Base-by-base conservation (phyloP, 2,113 vertebrate species). In the Pan paniscus region DNA sequence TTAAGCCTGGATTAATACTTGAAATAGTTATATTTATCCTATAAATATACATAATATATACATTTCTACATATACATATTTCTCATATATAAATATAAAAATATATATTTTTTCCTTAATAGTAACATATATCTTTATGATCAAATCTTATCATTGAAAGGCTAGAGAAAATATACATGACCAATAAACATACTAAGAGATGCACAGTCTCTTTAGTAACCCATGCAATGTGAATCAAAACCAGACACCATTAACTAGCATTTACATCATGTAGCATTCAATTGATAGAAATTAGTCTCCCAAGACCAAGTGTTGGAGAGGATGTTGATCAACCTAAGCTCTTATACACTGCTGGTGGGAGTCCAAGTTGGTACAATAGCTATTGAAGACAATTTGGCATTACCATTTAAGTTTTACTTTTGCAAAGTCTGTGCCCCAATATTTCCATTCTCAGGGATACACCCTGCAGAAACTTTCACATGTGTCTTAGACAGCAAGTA, bases 131-230 rank as follows among this genome's bases (percentile, higher is more conserved):
- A 5, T 38, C 78, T 80, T 61, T 87, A 40, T 52, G 73, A 32
- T 89, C 85, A 90, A 97, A 91, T 35, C 5, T 84, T 91, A 57
- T 48, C 48, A 80, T 2, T 86, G 30, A 96, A 94, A 90, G 7
- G 35, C 93, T 75, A 91, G 4, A 68, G 11, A 80, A 90, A 70
- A 90, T 0, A 94, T 9, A 92, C 16, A 38, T 64, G 27, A 78
- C 10, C 52, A 93, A 59, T 80, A 89, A 82, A 83, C 27, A 89
- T 32, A 78, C 4, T 8, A 89, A 90, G 11, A 87, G 4, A 79
- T 55, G 8, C 6, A 68, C 27, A 81, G 61, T 48, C 23, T 90
- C 79, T 59, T n/a, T 78, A 64, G 13, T 85, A 90, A 85, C 38
- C 46, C 75, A 27, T 5, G 52, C 61, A 72, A 55, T 50, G 30